phyloP scores from a whole-genome alignment of 2,113 vertebrate genomes.

The Chionomys nivalis region DNA sequence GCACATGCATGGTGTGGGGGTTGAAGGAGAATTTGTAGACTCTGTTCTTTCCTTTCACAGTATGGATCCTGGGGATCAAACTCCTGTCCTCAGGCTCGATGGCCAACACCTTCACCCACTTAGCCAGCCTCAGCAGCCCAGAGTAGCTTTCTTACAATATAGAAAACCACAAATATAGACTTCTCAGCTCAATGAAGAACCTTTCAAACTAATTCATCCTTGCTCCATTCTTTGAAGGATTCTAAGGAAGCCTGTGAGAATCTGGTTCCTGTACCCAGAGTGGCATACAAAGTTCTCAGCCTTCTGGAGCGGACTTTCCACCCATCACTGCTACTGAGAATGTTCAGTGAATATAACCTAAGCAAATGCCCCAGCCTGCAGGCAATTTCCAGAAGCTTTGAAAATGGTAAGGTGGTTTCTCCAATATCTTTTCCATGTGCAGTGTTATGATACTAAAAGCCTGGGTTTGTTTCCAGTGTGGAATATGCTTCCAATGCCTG shows the following conservation, averaged over 20 bases:
- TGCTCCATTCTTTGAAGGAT: constrained; percentile 49
- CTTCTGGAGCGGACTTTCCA: constrained; percentile 55
- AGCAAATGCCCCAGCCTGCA: constrained; percentile 35
- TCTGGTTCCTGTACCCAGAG: constrained; percentile 49
- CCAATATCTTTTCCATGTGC: background rate
- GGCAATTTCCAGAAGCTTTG: constrained; percentile 37
- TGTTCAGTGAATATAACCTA: constrained; percentile 65
- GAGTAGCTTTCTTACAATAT: background rate
- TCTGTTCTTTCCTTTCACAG: background rate
- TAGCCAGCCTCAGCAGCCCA: background rate
- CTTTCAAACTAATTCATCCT: background rate
- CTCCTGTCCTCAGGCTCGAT: too few relatives aligned
- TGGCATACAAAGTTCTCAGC: constrained; percentile 68
- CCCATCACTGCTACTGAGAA: background rate
- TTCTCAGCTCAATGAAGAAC: background rate
- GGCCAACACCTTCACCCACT: too few relatives aligned
- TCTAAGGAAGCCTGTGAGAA: constrained; percentile 66
- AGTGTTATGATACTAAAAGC: background rate
- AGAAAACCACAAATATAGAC: background rate
- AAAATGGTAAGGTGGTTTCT: constrained; percentile 30
- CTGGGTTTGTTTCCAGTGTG: background rate
- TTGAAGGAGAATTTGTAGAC: too few relatives aligned
- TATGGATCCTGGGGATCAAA: too few relatives aligned
- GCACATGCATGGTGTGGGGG: background rate
- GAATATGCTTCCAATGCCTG: accelerated